These are phyloP conservation scores for Butorides virescens DNA, from an alignment of 2,113 vertebrate genomes.

Conservation along the genomic window DNA sequence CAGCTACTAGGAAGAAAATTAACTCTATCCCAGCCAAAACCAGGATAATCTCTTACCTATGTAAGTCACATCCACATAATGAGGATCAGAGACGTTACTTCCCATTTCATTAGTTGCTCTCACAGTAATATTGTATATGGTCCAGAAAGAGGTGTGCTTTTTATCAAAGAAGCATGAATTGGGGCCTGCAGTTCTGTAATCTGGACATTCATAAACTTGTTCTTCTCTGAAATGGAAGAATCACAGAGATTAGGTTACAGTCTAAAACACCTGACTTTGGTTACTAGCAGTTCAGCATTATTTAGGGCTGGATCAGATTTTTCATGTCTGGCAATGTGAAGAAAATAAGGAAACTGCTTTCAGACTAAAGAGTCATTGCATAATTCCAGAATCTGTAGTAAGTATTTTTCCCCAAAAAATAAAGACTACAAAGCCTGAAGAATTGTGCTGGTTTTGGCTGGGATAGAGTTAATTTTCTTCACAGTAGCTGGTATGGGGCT, in stretches of 20 bases:
- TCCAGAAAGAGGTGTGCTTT: constrained; percentile 89
- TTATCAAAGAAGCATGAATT: constrained; percentile 94
- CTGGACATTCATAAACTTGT: constrained; percentile 82
- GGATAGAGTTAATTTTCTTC: too few relatives aligned
- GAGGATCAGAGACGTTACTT: constrained; percentile 78
- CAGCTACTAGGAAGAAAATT: too few relatives aligned
- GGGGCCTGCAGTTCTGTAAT: constrained; percentile 86
- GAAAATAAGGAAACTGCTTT: not conserved
- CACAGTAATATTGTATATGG: constrained; percentile 87
- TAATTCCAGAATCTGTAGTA: not conserved
- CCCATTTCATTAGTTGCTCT: constrained; percentile 86
- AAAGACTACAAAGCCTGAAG: not conserved
- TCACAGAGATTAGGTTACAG: not conserved
- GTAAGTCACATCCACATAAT: constrained; percentile 85
- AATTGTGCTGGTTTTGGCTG: too few relatives aligned
- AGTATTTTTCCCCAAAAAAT: not conserved
- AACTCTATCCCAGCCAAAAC: too few relatives aligned
- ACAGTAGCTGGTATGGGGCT: too few relatives aligned
- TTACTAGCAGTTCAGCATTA: not conserved
- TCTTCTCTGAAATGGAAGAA: constrained; percentile 75
- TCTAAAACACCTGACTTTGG: not conserved
- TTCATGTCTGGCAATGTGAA: not conserved
- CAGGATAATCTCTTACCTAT: constrained; percentile 75
- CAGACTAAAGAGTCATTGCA: not conserved
- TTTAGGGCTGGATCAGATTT: not conserved